These are phyloP conservation scores for Drosophila multiciliata DNA, from an alignment of 2,888 invertebrate species.

Conservation along the genomic window DNA sequence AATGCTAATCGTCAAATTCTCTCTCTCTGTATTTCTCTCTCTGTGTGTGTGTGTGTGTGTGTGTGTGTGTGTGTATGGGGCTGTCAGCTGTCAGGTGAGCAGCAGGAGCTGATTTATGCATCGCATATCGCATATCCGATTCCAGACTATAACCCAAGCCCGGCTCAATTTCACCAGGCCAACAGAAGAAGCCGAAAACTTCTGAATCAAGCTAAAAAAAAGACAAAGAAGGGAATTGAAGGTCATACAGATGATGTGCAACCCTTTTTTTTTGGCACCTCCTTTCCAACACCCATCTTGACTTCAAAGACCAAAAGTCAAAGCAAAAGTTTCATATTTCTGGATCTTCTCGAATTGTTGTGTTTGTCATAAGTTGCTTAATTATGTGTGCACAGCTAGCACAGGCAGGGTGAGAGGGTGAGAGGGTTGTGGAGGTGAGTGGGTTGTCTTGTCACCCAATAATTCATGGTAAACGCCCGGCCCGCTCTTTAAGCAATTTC, in stretches of 20 bases:
- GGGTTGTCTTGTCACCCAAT: conserved; percentile 38
- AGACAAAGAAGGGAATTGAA: background rate
- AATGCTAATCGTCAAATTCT: conserved; percentile 52
- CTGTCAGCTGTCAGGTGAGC: conserved; percentile 65
- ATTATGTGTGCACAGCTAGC: conserved; percentile 61
- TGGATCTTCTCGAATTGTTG: conserved; percentile 23
- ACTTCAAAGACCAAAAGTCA: conserved; percentile 42
- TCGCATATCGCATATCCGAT: conserved; percentile 39
- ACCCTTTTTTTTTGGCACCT: background rate
- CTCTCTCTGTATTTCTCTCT: conserved; percentile 1
- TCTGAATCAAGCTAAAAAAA: conserved; percentile 1
- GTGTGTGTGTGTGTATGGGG: conserved; percentile 18
- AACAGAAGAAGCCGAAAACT: conserved; percentile 10
- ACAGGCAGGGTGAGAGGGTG: background rate
- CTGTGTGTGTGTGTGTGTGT: conserved; percentile 14
- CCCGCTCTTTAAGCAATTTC: conserved; percentile 73
- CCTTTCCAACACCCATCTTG: background rate
- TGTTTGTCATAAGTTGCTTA: conserved; percentile 55
- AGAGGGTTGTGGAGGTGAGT: background rate
- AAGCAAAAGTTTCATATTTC: conserved; percentile 17
- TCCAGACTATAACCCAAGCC: conserved; percentile 4
- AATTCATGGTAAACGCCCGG: conserved; percentile 65
- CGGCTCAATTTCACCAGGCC: conserved; percentile 34
- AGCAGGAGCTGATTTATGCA: conserved; percentile 72
- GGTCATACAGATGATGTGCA: background rate